Evolutionary conservation across 1,140 invertebrate species (phyloP), one percentile per base, ranked within the genome.

Genomic region (Tachypleus tridentatus): DNA sequence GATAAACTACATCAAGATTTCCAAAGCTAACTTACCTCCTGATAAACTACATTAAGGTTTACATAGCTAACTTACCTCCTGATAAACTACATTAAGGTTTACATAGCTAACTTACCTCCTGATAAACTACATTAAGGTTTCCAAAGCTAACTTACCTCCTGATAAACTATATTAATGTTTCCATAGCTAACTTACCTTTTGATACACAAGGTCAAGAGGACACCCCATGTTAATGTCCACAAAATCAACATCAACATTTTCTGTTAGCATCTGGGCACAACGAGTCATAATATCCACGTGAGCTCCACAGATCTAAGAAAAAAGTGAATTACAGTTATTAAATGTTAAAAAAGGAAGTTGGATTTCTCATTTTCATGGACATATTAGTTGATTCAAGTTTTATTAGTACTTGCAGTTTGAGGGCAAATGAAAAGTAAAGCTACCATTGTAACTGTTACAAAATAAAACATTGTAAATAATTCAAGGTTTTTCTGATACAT

Each of bases 221-320:
- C 96, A 99, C 0, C 94, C 97, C 74, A 95, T 82, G 80, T 99
- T 99, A 54, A 99, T 81, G 78, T 99, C 97, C 52, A 99, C 82
- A 76, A 97, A 99, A 79, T 99, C 94, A 49, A 97, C 80, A 47
- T 87, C 81, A 47, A 84, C 81, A 57, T 90, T 85, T 70, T 97
- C 87, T 70, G 87, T 82, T 8, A 99, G 74, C 5, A 98, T 71
- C 76, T 98, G 91, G 8, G 90, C 86, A 74, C 90, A 89, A 78
- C 89, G 87, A 3, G 88, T 84, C 73, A 99, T 83, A 10, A 87
- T 80, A 74, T 91, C 87, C 0, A 91, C 85, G 82, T 93, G 96
- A 67, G 87, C 93, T 9, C 95, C 96, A 80, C 94, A 97, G 56
- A 99, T 77, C 82, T 97, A 71, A 5, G 73, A 72, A 67, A 62